Evolutionary conservation across 2,113 vertebrate species (phyloP).

Genomic region (Penelope pileata): DNA sequence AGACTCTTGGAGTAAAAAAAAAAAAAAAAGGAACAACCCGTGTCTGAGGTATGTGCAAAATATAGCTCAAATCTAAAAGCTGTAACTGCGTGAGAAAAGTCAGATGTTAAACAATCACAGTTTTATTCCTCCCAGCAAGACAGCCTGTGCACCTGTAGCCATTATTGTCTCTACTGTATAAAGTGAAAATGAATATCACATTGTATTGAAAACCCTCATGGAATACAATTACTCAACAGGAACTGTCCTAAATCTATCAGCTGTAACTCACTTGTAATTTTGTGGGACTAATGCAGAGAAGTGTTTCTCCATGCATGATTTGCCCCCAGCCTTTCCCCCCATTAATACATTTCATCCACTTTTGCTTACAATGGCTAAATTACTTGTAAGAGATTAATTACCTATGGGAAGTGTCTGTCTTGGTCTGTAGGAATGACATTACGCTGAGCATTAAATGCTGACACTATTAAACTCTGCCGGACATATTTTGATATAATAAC

Average conservation of each 20-base stretch:
- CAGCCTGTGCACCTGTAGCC: slow-evolving; percentile 69
- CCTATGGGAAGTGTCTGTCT: slow-evolving; percentile 47
- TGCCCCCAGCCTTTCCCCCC: slow-evolving; percentile 43
- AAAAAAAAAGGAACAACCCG: not conserved
- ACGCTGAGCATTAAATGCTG: slow-evolving; percentile 39
- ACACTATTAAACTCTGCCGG: slow-evolving; percentile 41
- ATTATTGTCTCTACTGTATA: slow-evolving; percentile 73
- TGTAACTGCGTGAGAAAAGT: slow-evolving; percentile 69
- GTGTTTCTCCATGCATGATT: slow-evolving; percentile 32
- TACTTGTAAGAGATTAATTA: slow-evolving; percentile 65
- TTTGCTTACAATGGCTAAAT: slow-evolving; percentile 52
- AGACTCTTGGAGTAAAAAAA: not conserved
- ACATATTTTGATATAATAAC: slow-evolving; percentile 50
- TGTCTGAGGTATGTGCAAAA: slow-evolving; percentile 54
- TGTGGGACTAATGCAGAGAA: slow-evolving; percentile 47
- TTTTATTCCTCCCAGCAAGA: slow-evolving; percentile 69
- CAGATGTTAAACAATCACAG: slow-evolving; percentile 71
- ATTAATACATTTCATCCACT: slow-evolving; percentile 63
- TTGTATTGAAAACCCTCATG: slow-evolving; percentile 69
- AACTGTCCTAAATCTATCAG: slow-evolving; percentile 72
- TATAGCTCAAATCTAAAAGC: slow-evolving; percentile 56
- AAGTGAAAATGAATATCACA: slow-evolving; percentile 77
- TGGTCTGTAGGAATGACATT: slow-evolving; percentile 53
- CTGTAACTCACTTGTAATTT: slow-evolving; percentile 62
- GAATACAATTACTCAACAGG: slow-evolving; percentile 74